Conservation (phyloP, 2,888 invertebrate species). For the Nephrotoma guestfalica region DNA sequence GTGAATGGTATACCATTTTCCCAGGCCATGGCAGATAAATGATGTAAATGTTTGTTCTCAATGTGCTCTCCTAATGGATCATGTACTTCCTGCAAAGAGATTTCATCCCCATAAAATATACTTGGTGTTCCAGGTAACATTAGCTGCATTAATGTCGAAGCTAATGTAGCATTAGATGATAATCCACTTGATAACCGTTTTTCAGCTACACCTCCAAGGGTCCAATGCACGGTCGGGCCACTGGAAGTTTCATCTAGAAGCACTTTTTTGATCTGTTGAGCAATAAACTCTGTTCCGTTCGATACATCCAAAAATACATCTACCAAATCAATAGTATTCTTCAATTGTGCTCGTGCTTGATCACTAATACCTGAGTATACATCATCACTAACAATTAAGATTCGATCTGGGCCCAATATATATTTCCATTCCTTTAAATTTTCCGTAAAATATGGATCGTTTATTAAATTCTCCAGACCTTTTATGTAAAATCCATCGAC, state of each 20-base stretch:
- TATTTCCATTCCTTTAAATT: slow-evolving; percentile 54
- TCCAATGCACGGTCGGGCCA: slow-evolving; percentile 66
- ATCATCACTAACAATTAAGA: slow-evolving; percentile 50
- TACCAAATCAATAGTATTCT: slow-evolving; percentile 53
- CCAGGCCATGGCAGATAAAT: slow-evolving; percentile 59
- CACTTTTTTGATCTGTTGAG: slow-evolving; percentile 41
- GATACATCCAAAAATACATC: slow-evolving; percentile 49
- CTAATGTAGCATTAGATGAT: slow-evolving; percentile 47
- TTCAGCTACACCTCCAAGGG: slow-evolving; percentile 45
- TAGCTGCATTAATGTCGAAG: slow-evolving; percentile 56
- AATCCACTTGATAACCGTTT: slow-evolving; percentile 43
- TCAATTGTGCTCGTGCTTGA: slow-evolving; percentile 38
- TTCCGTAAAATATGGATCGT: slow-evolving; percentile 41
- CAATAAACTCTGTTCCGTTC: slow-evolving; percentile 41
- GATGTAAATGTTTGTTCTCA: slow-evolving; percentile 46
- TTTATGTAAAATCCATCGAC: slow-evolving; percentile 85
- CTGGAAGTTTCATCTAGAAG: slow-evolving; percentile 38
- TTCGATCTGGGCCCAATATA: slow-evolving; percentile 43
- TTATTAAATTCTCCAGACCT: slow-evolving; percentile 51
- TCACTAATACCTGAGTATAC: slow-evolving; percentile 35
- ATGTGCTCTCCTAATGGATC: slow-evolving; percentile 42
- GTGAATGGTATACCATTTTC: slow-evolving; percentile 33
- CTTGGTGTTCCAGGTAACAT: slow-evolving; percentile 74
- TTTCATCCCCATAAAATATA: slow-evolving; percentile 86
- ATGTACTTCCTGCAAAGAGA: slow-evolving; percentile 47